Evolutionary conservation across 2,888 invertebrate species (phyloP).

Genomic region (Dioctria rufipes): DNA sequence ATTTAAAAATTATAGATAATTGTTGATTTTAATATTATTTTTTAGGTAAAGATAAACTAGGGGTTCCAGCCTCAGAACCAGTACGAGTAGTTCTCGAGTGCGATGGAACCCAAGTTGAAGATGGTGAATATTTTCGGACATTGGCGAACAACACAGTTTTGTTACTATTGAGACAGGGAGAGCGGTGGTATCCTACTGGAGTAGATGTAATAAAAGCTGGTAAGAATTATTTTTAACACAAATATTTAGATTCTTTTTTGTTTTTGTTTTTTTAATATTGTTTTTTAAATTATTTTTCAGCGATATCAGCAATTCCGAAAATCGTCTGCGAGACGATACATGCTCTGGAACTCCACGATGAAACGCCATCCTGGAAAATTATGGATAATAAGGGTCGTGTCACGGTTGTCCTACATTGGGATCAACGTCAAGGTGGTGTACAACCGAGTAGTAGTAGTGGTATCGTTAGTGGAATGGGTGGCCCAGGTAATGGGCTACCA

Average conservation of each 20-base stretch:
- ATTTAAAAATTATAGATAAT: too few species aligned
- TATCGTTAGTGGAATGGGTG: conserved; percentile 60
- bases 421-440: conserved; percentile 83
- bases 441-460: conserved; percentile 64
- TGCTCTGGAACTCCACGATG: conserved; percentile 95
- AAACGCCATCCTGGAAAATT: conserved; percentile 98
- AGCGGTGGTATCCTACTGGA: conserved; percentile 94
- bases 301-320: conserved; percentile 95
- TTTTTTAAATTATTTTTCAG: conserved; percentile 73
- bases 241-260: neutral
- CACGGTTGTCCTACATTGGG: conserved; percentile 97
- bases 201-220: conserved; percentile 96
- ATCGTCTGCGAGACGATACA: conserved; percentile 98
- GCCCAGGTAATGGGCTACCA: conserved; percentile 67
- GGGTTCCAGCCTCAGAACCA: conserved; percentile 88
- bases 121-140: conserved; percentile 96
- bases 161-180: conserved; percentile 89
- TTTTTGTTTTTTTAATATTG: neutral
- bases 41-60: conserved; percentile 90
- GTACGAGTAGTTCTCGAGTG: conserved; percentile 93
- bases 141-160: conserved; percentile 93
- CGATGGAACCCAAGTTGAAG: conserved; percentile 97
- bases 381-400: conserved; percentile 98
- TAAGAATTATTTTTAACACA: conserved; percentile 69
- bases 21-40: neutral